Evolutionary conservation across 2,113 vertebrate species (phyloP), one percentile per base, ranked within the genome.

Genomic region (Apteryx mantelli): DNA sequence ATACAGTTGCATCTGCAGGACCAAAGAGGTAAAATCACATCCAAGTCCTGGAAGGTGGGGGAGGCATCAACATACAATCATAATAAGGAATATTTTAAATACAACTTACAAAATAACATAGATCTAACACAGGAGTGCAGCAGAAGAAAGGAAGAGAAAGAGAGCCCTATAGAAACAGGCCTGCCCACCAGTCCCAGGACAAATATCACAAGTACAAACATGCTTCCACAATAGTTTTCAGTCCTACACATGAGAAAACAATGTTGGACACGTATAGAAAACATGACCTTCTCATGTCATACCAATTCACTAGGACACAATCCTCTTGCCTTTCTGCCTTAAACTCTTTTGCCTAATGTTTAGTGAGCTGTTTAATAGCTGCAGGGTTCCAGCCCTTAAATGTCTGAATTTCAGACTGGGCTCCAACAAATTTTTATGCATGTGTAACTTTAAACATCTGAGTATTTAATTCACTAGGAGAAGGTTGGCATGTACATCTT

Each of bases 391-490:
- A 88, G 74, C 63, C 94, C 86, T 56, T 71, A 34, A 52, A 71
- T 12, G 30, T n/a, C 70, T 79, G 6, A 48, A 58, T 58, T 92
- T 93, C 97, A 91, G 91, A 32, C 56, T 40, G 40, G 30, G 86
- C 91, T 85, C 86, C 89, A 80, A 38, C 61, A 82, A 26, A 82
- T 40, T 85, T 76, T 70, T 95, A 77, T 86, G 65, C 58, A 11
- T 12, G 48, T 73, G 81, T 93, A 34, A 80, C 85, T 94, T 97
- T 76, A 91, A 80, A 91, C 86, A 82, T 82, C 61, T 28, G 56
- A 89, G 88, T 24, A 21, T 21, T 87, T 19, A 46, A 38, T 69
- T 89, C 52, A 25, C 30, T 17, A n/a, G 88, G 69, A 84, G 88
- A 68, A 86, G 53, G 89, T 11, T 91, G 93, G 89, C 86, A 93